Evolutionary conservation across 1,140 invertebrate species (phyloP).

Genomic region (Phocides pigmalion): DNA sequence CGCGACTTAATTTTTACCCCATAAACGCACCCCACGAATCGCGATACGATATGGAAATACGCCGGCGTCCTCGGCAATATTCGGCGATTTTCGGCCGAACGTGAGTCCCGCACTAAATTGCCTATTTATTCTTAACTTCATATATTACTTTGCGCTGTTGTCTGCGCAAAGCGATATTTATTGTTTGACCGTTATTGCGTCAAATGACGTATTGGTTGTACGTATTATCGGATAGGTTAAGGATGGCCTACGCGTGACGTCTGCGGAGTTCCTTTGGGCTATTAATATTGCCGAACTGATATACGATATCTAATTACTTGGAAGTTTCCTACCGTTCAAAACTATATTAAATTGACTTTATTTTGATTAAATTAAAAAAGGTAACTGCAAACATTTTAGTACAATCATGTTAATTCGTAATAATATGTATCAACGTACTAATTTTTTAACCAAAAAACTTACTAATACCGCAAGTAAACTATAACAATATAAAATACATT

Average conservation of each 20-base stretch:
- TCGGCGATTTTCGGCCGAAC: conserved; percentile 82
- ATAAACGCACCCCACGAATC: conserved; percentile 78
- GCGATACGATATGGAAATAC: conserved; percentile 81
- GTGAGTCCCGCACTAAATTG: conserved; percentile 81
- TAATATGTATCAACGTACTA: too few species aligned
- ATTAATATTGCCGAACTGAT: conserved; percentile 15
- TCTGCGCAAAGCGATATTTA: conserved; percentile 83
- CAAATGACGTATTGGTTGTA: conserved; percentile 77
- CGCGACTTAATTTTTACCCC: conserved; percentile 81
- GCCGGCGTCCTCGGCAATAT: conserved; percentile 71
- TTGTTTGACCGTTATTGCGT: conserved; percentile 82
- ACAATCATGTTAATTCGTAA: too few species aligned
- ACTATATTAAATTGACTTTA: not conserved
- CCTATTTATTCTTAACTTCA: conserved; percentile 85
- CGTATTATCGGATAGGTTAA: conserved; percentile 69
- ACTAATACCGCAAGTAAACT: too few species aligned
- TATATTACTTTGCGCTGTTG: conserved; percentile 84
- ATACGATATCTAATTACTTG: conserved; percentile 24
- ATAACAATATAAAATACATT: too few species aligned
- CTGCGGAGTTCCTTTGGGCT: conserved; percentile 29
- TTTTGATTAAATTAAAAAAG: too few species aligned
- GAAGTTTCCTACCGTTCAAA: not conserved
- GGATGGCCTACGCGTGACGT: conserved; percentile 61
- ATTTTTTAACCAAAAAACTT: too few species aligned
- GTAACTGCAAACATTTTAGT: too few species aligned